phyloP scores from a whole-genome alignment of 2,113 vertebrate genomes.

The Podiceps cristatus region DNA sequence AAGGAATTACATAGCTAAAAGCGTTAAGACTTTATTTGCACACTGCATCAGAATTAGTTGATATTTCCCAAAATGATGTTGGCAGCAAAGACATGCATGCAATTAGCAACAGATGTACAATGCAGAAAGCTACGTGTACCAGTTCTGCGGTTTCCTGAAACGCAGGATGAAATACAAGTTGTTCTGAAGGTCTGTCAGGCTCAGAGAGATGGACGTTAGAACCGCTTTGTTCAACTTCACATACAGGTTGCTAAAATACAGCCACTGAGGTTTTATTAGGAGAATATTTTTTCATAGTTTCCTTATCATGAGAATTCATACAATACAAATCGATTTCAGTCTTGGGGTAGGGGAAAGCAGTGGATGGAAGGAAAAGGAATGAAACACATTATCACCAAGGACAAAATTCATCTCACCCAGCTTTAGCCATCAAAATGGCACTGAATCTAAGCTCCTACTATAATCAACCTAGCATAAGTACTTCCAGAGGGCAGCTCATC shows the following conservation, averaged over 20 bases:
- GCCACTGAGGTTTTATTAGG: not conserved
- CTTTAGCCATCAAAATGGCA: not conserved
- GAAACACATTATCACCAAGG: not conserved
- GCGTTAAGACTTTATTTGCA: not conserved
- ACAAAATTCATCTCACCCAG: not conserved
- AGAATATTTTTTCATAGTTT: not conserved
- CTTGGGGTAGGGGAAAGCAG: not conserved
- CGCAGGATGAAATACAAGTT: not conserved
- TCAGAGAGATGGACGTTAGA: not conserved
- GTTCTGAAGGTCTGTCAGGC: not conserved
- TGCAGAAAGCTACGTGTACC: not conserved
- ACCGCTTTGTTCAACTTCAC: not conserved
- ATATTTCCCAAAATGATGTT: not conserved
- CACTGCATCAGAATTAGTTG: not conserved
- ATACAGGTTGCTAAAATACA: constrained; percentile 53
- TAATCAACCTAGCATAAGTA: not conserved
- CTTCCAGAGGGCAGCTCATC: not conserved
- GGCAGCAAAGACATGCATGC: not conserved
- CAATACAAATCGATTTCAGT: not conserved
- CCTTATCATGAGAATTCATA: not conserved
- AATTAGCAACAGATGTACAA: not conserved
- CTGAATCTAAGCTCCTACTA: not conserved
- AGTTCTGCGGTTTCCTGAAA: constrained; percentile 31
- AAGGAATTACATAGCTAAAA: not conserved
- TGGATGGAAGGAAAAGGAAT: not conserved